Base-by-base conservation (phyloP, 1,140 invertebrate genomes). In the Acromyrmex echinatior region DNA sequence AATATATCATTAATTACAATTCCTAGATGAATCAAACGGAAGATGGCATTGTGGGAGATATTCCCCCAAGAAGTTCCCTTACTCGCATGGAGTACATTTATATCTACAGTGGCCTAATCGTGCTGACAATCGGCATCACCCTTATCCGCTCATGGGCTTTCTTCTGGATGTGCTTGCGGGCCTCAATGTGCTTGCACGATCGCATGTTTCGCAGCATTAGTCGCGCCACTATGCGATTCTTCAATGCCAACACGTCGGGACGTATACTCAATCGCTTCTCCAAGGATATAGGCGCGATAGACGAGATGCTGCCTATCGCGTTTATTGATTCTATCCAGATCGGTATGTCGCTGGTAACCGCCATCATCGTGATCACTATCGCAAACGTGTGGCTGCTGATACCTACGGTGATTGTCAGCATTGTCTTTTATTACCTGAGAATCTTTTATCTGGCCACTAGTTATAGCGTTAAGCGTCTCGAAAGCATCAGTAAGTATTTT, bases 171-270 rank as follows among this genome's bases (percentile, higher is more conserved):
- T 98, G 98, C 78, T 97, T 98, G 96, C 95, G 96, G 56, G 97
- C 98, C 7, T 98, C 98, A 0, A 96, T 97, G 68, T 97, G 95
- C 21, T 78, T 95, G 2, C 98, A 99, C 92, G 97, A 99, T 92
- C 95, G 94, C 7, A 98, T 99, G 97, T 99, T 99, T 92, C 94
- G 95, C 14, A 97, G 97, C 70, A 96, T 99, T 1, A 97, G 98
- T 35, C 96, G 97, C 6, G 97, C 98, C 0, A 98, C 97, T 0
- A 98, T 99, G 96, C 96, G 96, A 9, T 99, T 99, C 95, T 99
- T 99, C 94, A 98, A 98, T 89, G 97, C 97, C 10, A 99, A 99
- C 94, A 97, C 98, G 5, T 95, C 95, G 0, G 93, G 94, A 0
- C 91, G 96, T 62, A 96, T 97, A 45, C 89, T 97, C 3, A 97